These are phyloP conservation scores for Drosophila bocki DNA, from an alignment of 1,140 invertebrate genomes.

Conservation along the genomic window DNA sequence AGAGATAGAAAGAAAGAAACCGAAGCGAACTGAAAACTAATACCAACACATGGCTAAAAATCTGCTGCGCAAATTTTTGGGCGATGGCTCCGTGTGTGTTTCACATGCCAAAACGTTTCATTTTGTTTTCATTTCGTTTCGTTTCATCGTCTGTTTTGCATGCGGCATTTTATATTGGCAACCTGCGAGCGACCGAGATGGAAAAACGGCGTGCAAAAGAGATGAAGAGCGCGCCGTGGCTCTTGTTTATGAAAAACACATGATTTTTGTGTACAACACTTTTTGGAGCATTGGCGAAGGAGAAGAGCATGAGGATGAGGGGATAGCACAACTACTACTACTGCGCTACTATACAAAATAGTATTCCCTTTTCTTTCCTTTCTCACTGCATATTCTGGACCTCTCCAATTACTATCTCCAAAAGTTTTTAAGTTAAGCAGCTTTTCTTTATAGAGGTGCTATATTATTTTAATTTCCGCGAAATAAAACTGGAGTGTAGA, in stretches of 20 bases:
- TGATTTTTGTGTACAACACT: constrained; percentile 68
- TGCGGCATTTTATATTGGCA: constrained; percentile 74
- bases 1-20: constrained; percentile 49
- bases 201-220: constrained; percentile 25
- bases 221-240: constrained; percentile 14
- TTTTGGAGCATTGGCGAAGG: constrained; percentile 25
- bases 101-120: constrained; percentile 66
- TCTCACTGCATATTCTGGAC: background rate
- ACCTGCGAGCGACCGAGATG: constrained; percentile 52
- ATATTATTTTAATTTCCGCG: constrained; percentile 5
- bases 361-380: background rate
- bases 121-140: constrained; percentile 48
- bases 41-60: constrained; percentile 61
- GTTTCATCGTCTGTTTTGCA: constrained; percentile 51
- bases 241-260: constrained; percentile 75
- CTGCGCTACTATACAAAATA: constrained; percentile 18
- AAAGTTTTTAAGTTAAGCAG: background rate
- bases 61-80: constrained; percentile 83
- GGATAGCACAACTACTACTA: constrained; percentile 24
- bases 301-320: background rate
- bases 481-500: constrained; percentile 1
- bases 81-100: constrained; percentile 67
- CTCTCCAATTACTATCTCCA: constrained; percentile 9
- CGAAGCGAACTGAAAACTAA: constrained; percentile 42
- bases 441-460: constrained; percentile 4